Base-by-base conservation (phyloP, 2,113 vertebrate genomes). In the Isichthys henryi region DNA sequence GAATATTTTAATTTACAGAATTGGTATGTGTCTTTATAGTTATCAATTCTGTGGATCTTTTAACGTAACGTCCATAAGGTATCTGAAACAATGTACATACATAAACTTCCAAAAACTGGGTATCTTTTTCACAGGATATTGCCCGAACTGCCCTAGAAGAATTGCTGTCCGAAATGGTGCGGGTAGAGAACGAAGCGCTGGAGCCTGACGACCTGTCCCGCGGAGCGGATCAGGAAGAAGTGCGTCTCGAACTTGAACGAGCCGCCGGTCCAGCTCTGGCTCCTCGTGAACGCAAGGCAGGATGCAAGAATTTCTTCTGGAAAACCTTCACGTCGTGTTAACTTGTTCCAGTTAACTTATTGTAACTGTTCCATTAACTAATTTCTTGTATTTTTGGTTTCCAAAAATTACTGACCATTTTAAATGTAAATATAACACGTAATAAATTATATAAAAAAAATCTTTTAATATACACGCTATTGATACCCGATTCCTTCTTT, bases 291-390 rank as follows among this genome's bases (percentile, higher is more conserved):
- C 97, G 98, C 92, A 99, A 99, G 94, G 98, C 98, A 0, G 98
- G 98, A 84, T 99, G 98, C 97, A 99, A 99, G 96, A 99, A 99
- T 93, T 99, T 99, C 97, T 99, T 99, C 97, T 99, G 98, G 98
- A 99, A 99, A 96, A 99, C 98, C 1, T 99, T 99, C 96, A 99
- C 98, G 50, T 99, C 98, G 92, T 99, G 98, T 95, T 99, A 97
- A 96, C 95, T 93, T 87, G 87, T 50, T 84, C 85, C 35, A 49
- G 39, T 49, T 10, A 56, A 9, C 49, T 49, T 8, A 2, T 13
- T 86, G 48, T 56, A 88, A 50, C 89, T 88, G 49, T 50, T 88
- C 45, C 77, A 31, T 82, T 52, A n/a, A 49, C 35, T 45, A 21
- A 89, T 89, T 58, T 86, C 19, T 82, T 82, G 31, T 70, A 53